A percentile compares a stretch with the other conserved stretches of the same genome.
phyloP scores from a whole-genome alignment of 2,888 invertebrate genomes.

The Epirrita christyi region DNA sequence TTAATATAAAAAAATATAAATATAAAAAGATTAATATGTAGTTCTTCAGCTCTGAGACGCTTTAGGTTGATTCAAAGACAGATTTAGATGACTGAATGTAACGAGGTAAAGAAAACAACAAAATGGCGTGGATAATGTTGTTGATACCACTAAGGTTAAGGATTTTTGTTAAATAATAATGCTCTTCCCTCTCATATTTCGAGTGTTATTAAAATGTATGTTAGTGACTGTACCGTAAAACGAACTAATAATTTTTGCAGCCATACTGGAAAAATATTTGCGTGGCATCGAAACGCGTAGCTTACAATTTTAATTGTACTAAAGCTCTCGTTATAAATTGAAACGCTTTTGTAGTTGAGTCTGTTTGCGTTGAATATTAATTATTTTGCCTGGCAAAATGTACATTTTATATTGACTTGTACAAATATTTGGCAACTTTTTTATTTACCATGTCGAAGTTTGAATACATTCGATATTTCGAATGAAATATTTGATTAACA shows the following conservation, averaged over 20 bases:
- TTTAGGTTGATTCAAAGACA: no score
- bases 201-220: neutral
- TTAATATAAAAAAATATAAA: no score
- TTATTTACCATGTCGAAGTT: neutral
- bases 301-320: conserved; percentile 23
- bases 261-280: conserved; percentile 20
- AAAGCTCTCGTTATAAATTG: conserved; percentile 10
- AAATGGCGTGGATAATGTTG: no score
- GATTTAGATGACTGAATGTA: no score
- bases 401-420: conserved; percentile 26
- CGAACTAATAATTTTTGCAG: neutral
- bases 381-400: conserved; percentile 15
- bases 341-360: conserved; percentile 17
- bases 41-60: no score
- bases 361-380: conserved; percentile 14
- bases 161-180: no score
- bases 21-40: no score
- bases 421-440: conserved; percentile 1
- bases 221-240: neutral
- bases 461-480: no score
- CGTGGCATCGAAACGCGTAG: conserved; percentile 9
- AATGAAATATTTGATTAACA: no score
- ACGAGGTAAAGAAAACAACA: no score
- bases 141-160: no score
- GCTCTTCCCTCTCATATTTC: no score